Percentiles rank a stretch among this genome's conserved stretches.
Conservation (phyloP, 2,797 vertebrate genomes). For the Spinus pinus region DNA sequence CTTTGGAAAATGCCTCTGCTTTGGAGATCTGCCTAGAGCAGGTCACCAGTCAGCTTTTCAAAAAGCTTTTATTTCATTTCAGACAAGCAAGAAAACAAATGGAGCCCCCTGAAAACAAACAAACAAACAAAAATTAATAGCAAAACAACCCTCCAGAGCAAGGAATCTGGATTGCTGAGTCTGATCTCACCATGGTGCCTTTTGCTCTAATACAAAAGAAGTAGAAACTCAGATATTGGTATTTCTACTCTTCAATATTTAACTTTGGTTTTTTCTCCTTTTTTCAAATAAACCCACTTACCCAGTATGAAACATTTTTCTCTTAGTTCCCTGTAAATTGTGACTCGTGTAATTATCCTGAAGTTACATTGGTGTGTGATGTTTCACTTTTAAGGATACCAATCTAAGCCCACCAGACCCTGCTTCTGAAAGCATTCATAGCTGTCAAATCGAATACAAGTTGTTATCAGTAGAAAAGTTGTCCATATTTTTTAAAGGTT, state of each 20-base stretch:
- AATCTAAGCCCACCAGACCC: not conserved
- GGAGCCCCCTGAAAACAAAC: not conserved
- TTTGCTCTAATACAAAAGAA: not conserved
- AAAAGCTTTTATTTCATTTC: not conserved
- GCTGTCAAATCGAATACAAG: constrained; percentile 17
- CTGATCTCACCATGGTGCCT: not conserved
- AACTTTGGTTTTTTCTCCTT: not conserved
- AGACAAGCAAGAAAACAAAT: not conserved
- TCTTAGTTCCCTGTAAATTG: not conserved
- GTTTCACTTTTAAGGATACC: not conserved
- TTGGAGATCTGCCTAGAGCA: not conserved
- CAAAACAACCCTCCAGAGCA: not conserved
- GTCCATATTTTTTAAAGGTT: too few species aligned
- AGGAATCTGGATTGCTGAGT: not conserved
- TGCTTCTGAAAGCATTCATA: not conserved
- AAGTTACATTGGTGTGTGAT: not conserved
- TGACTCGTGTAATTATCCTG: not conserved
- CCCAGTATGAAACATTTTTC: not conserved
- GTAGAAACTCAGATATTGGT: not conserved
- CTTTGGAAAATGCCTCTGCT: not conserved
- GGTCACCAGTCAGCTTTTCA: not conserved
- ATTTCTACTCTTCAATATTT: not conserved
- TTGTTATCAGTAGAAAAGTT: too few species aligned
- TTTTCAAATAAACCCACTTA: not conserved
- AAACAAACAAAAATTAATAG: not conserved